These are phyloP conservation scores for Strix aluco DNA, from an alignment of 2,113 vertebrate genomes.

Conservation along the genomic window DNA sequence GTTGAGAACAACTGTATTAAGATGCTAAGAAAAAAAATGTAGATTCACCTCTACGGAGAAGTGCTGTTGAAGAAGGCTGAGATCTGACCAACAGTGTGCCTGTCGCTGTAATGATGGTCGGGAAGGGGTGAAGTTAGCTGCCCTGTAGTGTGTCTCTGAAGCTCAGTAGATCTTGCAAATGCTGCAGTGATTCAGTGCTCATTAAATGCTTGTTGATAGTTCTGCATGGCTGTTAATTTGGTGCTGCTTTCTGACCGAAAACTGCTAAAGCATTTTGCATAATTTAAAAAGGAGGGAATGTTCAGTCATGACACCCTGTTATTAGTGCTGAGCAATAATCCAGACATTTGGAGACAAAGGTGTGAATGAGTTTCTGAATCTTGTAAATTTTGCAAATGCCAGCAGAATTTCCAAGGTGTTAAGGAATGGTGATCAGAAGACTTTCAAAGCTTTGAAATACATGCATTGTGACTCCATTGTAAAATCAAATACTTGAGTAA, in stretches of 20 bases:
- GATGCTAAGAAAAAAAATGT: not conserved
- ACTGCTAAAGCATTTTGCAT: not conserved
- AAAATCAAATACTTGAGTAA: not conserved
- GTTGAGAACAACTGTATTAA: not conserved
- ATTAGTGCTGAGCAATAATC: not conserved
- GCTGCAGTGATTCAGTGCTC: not conserved
- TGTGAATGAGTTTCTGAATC: not conserved
- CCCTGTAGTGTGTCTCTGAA: not conserved
- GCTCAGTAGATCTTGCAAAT: not conserved
- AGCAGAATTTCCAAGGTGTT: not conserved
- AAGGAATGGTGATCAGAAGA: not conserved
- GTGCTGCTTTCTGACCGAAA: constrained; percentile 25
- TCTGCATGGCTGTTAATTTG: not conserved
- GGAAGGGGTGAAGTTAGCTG: not conserved
- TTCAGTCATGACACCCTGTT: not conserved
- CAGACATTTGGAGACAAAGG: not conserved
- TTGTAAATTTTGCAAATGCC: not conserved
- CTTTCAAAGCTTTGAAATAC: not conserved
- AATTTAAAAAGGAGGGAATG: not conserved
- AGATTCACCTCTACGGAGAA: not conserved
- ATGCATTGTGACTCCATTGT: not conserved
- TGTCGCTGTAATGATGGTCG: fast-evolving
- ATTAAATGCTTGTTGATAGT: not conserved
- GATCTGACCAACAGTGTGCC: not conserved
- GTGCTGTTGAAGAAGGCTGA: not conserved